Percentiles rank a stretch among this genome's conserved stretches.
Conservation (phyloP, 2,113 vertebrate species). For the Acinonyx jubatus region DNA sequence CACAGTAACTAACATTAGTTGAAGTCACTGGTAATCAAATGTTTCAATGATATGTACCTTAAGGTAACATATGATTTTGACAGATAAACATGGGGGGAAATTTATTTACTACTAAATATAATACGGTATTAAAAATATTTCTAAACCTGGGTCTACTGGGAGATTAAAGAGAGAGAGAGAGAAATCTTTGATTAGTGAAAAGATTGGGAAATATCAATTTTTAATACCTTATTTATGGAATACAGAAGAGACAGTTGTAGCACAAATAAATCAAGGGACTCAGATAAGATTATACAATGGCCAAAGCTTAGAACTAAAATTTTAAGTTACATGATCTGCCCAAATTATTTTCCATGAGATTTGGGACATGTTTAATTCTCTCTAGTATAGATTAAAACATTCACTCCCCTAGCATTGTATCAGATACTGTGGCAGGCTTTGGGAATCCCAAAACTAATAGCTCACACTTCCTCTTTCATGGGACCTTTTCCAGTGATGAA, state of each 20-base stretch:
- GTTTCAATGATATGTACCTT: background rate
- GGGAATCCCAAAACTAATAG: background rate
- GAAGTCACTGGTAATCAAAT: background rate
- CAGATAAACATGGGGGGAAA: background rate
- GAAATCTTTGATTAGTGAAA: background rate
- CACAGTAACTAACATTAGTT: background rate
- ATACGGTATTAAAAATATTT: slow-evolving; percentile 8
- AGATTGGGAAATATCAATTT: background rate
- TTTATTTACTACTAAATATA: background rate
- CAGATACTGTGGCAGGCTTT: background rate
- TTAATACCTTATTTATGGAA: background rate
- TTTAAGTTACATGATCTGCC: background rate
- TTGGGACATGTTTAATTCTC: background rate
- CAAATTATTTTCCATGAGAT: background rate
- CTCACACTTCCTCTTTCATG: background rate
- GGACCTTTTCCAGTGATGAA: background rate
- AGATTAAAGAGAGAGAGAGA: background rate
- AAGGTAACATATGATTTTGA: background rate
- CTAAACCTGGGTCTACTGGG: background rate
- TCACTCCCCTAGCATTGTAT: background rate
- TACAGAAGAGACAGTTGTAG: background rate
- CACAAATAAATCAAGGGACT: background rate
- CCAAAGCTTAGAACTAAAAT: background rate
- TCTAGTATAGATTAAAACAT: background rate
- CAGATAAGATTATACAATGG: background rate